These are phyloP conservation scores for Lacanobia wlatinum DNA, from an alignment of 2,888 invertebrate species.

Conservation along the genomic window DNA sequence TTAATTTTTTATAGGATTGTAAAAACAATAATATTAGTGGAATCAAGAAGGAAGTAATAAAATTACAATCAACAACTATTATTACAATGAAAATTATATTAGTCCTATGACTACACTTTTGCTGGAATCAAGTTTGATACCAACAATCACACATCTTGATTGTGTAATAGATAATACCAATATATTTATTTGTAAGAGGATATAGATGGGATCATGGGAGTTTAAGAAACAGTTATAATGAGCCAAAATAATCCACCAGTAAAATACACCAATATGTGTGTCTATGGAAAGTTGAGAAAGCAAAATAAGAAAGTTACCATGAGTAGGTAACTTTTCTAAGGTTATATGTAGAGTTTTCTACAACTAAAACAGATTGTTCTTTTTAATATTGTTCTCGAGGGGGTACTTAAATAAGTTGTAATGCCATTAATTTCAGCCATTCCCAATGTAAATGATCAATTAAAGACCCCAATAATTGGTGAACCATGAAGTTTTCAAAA, in stretches of 20 bases:
- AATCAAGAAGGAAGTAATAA: neutral
- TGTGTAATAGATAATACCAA: neutral
- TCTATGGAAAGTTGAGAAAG: slow-evolving; percentile 21
- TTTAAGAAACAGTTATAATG: neutral
- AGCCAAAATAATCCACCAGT: neutral
- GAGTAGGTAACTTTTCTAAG: slow-evolving; percentile 46
- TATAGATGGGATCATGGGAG: neutral
- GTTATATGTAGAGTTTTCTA: slow-evolving; percentile 23
- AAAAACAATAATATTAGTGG: neutral
- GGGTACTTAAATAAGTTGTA: neutral
- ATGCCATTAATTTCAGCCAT: slow-evolving; percentile 10
- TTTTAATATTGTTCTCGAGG: neutral
- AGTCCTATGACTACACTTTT: neutral
- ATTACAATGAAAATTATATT: neutral
- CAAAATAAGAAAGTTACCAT: slow-evolving; percentile 38
- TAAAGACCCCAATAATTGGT: slow-evolving; percentile 74
- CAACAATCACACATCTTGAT: neutral
- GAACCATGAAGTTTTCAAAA: slow-evolving; percentile 73
- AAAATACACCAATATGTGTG: neutral
- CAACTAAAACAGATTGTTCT: neutral
- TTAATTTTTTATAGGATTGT: neutral
- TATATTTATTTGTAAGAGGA: neutral
- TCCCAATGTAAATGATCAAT: slow-evolving; percentile 61
- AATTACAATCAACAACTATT: neutral
- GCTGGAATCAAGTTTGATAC: neutral